phyloP scores from a whole-genome alignment of 2,113 vertebrate genomes.

The Entelurus aequoreus region DNA sequence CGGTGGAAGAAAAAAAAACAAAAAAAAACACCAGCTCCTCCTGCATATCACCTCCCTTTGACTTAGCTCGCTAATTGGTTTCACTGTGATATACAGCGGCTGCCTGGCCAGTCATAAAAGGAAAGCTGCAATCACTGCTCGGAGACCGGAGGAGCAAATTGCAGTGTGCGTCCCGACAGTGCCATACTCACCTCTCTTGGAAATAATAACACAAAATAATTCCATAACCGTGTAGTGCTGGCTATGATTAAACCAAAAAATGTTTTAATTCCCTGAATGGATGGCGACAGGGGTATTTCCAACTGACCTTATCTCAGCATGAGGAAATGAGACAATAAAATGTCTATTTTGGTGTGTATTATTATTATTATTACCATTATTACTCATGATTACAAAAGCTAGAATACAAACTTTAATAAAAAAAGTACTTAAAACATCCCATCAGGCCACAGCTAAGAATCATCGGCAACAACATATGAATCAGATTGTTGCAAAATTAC shows the following conservation, averaged over 20 bases:
- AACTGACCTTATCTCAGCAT: conserved; percentile 20
- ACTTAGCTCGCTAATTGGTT: conserved; percentile 62
- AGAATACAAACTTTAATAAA: conserved; percentile 7
- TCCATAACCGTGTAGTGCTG: background rate
- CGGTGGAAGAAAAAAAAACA: background rate
- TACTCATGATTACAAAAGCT: conserved; percentile 2
- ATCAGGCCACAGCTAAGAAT: background rate
- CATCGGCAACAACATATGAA: too few species aligned
- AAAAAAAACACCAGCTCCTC: conserved; percentile 17
- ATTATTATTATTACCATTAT: background rate
- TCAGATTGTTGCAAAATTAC: too few species aligned
- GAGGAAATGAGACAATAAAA: conserved; percentile 7
- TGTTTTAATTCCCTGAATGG: conserved; percentile 20
- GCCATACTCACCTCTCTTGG: conserved; percentile 19
- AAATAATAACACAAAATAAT: conserved; percentile 1
- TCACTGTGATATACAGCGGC: conserved; percentile 53
- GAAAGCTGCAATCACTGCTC: conserved; percentile 33
- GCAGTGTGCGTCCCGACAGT: conserved; percentile 16
- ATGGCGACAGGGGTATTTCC: conserved; percentile 17
- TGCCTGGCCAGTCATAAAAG: conserved; percentile 58
- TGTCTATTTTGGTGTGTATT: conserved; percentile 1
- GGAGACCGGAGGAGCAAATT: conserved; percentile 36
- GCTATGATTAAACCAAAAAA: conserved; percentile 29
- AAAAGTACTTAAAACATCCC: background rate
- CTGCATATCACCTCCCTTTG: conserved; percentile 42